Percentiles rank a stretch among this genome's conserved stretches.
These are phyloP conservation scores for Pyrgilauda ruficollis DNA, from an alignment of 2,113 vertebrate species.

Conservation along the genomic window DNA sequence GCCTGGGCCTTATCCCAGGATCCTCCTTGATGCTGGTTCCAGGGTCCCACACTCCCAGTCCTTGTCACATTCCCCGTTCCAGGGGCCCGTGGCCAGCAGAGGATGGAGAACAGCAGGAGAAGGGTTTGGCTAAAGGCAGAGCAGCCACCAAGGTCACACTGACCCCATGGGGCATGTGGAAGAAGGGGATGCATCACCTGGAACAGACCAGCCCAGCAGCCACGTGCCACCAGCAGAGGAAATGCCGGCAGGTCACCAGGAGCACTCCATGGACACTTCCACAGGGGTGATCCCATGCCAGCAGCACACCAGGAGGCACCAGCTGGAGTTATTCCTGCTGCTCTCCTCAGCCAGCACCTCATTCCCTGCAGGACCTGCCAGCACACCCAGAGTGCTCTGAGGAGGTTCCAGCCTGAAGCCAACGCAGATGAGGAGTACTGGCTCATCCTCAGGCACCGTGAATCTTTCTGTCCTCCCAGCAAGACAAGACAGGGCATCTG, in stretches of 20 bases:
- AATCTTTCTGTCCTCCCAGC: background rate
- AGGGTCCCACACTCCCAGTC: background rate
- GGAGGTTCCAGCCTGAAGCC: background rate
- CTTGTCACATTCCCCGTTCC: background rate
- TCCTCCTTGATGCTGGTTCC: background rate
- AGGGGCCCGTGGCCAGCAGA: background rate
- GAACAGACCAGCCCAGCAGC: background rate
- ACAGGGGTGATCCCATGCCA: background rate
- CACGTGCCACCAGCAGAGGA: background rate
- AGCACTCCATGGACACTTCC: background rate
- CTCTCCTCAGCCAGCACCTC: background rate
- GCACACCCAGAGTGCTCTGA: background rate
- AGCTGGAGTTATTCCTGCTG: background rate
- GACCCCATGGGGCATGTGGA: background rate
- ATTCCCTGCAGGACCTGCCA: background rate
- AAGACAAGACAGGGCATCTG: background rate
- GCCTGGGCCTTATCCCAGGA: background rate
- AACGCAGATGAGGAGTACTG: background rate
- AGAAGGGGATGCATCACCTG: background rate
- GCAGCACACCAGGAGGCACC: background rate
- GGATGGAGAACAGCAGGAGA: rapidly evolving
- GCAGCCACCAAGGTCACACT: background rate
- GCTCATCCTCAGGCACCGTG: background rate
- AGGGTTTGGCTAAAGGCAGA: background rate
- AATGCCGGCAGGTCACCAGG: background rate